These are phyloP conservation scores for Apogon talboti DNA, from an alignment of 2,797 vertebrate genomes.

Conservation along the genomic window DNA sequence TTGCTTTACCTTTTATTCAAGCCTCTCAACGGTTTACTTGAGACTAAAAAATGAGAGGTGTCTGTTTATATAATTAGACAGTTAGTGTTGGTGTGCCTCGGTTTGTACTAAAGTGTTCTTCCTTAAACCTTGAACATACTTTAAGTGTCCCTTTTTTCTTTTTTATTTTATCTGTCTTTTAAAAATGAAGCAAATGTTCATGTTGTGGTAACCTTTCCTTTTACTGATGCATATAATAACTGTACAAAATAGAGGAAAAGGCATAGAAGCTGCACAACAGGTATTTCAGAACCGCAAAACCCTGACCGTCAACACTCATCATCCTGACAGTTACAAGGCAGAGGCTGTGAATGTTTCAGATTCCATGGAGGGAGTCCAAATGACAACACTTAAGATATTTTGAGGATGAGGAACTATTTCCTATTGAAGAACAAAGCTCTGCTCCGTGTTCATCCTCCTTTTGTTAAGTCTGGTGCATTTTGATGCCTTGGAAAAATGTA, in stretches of 20 bases:
- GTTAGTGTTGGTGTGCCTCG: no score
- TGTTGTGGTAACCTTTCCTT: not conserved
- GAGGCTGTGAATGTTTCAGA: conserved; percentile 67
- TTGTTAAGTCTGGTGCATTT: conserved; percentile 86
- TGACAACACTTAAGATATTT: conserved; percentile 70
- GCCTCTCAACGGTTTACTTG: no score
- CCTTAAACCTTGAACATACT: no score
- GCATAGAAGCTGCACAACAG: conserved; percentile 12
- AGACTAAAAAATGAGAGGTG: no score
- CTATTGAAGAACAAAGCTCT: conserved; percentile 82
- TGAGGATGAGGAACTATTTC: conserved; percentile 79
- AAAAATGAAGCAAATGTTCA: not conserved
- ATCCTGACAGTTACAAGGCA: conserved; percentile 48
- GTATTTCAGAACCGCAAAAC: conserved; percentile 30
- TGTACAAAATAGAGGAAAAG: not conserved
- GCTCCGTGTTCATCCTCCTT: conserved; percentile 73
- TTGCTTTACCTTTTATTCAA: no score
- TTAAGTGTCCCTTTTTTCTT: no score
- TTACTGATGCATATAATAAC: not conserved
- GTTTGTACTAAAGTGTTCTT: no score
- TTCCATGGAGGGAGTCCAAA: conserved; percentile 70
- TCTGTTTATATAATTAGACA: no score
- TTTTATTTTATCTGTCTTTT: no score
- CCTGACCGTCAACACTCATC: conserved; percentile 41
- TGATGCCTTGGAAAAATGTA: conserved; percentile 86